Percentiles rank a stretch among this genome's conserved stretches.
Conservation (phyloP, 2,113 vertebrate genomes). For the Desmodus rotundus region DNA sequence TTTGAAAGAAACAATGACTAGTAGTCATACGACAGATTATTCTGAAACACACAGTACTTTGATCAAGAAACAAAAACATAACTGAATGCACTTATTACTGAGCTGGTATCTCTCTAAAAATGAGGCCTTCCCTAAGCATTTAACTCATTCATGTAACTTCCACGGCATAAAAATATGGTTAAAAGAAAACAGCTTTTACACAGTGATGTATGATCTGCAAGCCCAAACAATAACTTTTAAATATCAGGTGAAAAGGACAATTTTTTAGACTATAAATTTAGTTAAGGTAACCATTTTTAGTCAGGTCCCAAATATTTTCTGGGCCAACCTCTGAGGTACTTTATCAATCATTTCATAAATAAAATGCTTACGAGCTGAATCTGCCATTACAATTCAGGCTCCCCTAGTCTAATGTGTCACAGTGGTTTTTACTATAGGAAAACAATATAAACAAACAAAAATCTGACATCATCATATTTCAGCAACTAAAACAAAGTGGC, state of each 20-base stretch:
- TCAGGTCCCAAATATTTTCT: neutral
- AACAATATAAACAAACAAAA: neutral
- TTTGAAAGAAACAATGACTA: neutral
- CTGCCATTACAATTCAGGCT: neutral
- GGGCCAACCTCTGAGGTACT: neutral
- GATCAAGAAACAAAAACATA: neutral
- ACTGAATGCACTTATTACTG: neutral
- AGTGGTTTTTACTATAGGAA: neutral
- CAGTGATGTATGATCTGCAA: neutral
- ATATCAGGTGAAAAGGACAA: neutral
- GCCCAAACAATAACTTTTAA: neutral
- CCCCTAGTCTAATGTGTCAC: neutral
- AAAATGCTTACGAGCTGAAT: neutral
- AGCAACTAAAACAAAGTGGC: neutral
- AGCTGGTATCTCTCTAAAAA: neutral
- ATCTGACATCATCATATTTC: constrained; percentile 6
- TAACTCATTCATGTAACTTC: neutral
- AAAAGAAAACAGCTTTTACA: constrained; percentile 9
- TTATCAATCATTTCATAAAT: neutral
- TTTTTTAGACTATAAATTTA: neutral
- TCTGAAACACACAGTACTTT: neutral
- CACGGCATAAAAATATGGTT: neutral
- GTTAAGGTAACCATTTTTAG: neutral
- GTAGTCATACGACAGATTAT: neutral
- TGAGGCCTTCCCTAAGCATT: neutral